Evolutionary conservation across 1,140 invertebrate genomes (phyloP).

Genomic region (Periplaneta americana): DNA sequence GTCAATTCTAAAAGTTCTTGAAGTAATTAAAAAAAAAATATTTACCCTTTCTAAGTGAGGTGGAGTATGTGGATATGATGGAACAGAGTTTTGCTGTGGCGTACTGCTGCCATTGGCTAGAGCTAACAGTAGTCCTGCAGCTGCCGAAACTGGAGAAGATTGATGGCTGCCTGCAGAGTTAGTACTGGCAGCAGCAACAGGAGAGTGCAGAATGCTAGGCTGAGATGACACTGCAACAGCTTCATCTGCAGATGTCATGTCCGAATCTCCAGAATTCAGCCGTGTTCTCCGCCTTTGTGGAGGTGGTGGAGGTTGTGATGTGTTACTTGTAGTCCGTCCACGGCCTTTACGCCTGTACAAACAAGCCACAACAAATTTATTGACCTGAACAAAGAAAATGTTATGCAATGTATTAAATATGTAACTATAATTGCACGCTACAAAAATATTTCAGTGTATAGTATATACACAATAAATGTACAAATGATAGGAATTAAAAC

Average conservation of each 20-base stretch:
- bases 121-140: slow-evolving; percentile 52
- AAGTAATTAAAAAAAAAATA: no score
- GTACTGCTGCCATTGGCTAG: slow-evolving; percentile 43
- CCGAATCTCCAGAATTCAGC: slow-evolving; percentile 67
- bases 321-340: slow-evolving; percentile 52
- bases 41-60: not conserved
- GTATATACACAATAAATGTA: no score
- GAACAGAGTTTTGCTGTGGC: not conserved
- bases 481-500: no score
- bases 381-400: no score
- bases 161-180: not conserved
- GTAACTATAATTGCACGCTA: no score
- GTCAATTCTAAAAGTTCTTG: no score
- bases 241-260: slow-evolving; percentile 61
- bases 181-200: slow-evolving; percentile 26
- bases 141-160: slow-evolving; percentile 26
- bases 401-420: no score
- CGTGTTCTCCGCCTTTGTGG: slow-evolving; percentile 51
- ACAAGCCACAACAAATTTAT: not conserved
- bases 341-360: slow-evolving; percentile 47
- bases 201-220: slow-evolving; percentile 2
- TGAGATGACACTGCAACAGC: slow-evolving; percentile 35
- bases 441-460: no score
- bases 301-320: slow-evolving; percentile 27
- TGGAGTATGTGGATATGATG: slow-evolving; percentile 7